Evolutionary conservation across 2,888 invertebrate genomes (phyloP), one percentile per base, ranked within the genome.

Genomic region (Meliscaeva auricollis): DNA sequence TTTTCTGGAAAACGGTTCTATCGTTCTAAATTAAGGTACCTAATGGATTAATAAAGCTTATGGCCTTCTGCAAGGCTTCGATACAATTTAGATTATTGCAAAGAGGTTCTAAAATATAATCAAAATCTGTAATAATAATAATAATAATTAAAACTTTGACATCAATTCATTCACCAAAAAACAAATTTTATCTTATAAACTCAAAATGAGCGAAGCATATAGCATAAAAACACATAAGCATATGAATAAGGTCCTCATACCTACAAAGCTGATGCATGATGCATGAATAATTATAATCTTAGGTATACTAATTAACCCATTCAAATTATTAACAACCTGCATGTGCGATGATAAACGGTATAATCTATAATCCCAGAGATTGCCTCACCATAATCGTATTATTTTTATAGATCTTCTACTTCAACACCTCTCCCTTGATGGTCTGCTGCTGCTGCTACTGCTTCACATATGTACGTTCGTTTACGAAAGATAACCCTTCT

Each of bases 341-440:
- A 64, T 17, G 46, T 64, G 66, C 22, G 35, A 35, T 66, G 22
- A 66, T 35, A 48, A 66, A 50, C 35, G 66, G 20, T 48, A 20
- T 66, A 66, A 66, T 32, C 66, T 32, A 48, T 48, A 66, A 48
- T 50, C 66, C 32, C n/a, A 15, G 20, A 15, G 20, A 35, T 50
- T 66, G 32, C 11, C 66, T 50, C 9, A 66, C 48, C 50, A 66
- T 50, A 66, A 48, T 66, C 66, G 50, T 66, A 50, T 66, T 48
- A 50, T 32, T 66, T 64, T 66, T 66, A 66, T 66, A 66, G 66
- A 66, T 50, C 56, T 48, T 56, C 54, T 32, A 3, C 44, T 30
- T 20, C 38, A 64, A 41, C 56, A 56, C 48, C 48, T 58, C 17
- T n/a, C 15, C 48, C 13, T 38, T 38, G 38, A 38, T 38, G 46